Conservation (phyloP, 1,140 invertebrate species). For the Pygmarrhopalites habei region DNA sequence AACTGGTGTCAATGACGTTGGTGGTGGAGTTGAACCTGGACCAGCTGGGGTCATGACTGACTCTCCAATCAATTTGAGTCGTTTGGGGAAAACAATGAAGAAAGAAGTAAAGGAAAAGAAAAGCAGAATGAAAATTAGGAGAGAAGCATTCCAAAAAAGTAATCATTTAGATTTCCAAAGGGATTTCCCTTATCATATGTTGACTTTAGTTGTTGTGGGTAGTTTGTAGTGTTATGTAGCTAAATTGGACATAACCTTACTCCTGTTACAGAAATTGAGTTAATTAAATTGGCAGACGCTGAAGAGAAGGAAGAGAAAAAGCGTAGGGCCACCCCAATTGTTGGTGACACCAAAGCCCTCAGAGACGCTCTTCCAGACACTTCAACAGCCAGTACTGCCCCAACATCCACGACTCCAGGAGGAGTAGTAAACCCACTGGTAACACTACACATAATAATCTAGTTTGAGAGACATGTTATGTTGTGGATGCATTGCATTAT, state of each 20-base stretch:
- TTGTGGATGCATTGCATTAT: no score
- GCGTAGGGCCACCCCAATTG: neutral
- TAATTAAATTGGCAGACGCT: neutral
- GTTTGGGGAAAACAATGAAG: neutral
- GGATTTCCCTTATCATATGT: no score
- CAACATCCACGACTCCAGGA: no score
- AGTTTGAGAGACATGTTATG: no score
- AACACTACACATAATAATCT: no score
- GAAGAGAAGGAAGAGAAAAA: conserved; percentile 8
- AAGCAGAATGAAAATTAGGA: conserved; percentile 1
- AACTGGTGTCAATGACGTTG: no score
- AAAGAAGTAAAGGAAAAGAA: neutral
- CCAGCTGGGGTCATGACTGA: no score
- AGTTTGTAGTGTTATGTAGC: no score
- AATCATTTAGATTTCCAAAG: neutral
- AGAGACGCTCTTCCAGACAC: neutral
- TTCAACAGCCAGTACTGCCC: neutral
- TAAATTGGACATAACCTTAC: no score
- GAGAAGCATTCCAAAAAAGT: neutral
- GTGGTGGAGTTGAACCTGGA: no score
- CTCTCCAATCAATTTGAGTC: neutral
- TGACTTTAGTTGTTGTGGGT: no score
- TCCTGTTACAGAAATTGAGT: conserved; percentile 1
- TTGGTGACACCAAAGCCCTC: conserved; percentile 6
- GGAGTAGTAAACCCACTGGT: no score